Evolutionary conservation across 2,888 invertebrate genomes (phyloP), one percentile per base, ranked within the genome.

Genomic region (Luffia ferchaultella): DNA sequence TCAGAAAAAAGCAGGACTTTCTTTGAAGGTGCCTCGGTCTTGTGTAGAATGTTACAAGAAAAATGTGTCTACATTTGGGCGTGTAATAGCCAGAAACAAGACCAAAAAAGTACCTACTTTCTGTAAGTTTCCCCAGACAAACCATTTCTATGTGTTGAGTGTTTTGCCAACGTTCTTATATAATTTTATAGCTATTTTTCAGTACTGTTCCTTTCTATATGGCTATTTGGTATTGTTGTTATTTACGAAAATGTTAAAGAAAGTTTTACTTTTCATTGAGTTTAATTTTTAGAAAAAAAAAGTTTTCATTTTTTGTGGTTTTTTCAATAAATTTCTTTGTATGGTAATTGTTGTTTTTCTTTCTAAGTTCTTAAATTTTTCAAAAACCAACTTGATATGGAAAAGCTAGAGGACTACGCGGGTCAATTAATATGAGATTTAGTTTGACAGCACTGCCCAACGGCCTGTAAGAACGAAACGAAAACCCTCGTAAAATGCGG

Each of bases 81-180:
- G 56, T 51, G 50, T 40, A 56, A 19, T 56, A 18, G 58, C 60
- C 44, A 58, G 54, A 58, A 61, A 60, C 54, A 61, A 60, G 47
- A 56, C 58, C n/a, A 60, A 59, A 56, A 61, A 58, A 58, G 57
- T 58, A 42, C 45, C 51, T 52, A 61, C 58, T 48, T 60, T 55
- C 47, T 60, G 60, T 55, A 48, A 53, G 42, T 46, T 54, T 59
- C 56, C 51, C 48, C 49, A 51, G 56, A 58, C n/a, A 53, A 56
- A 52, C 55, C 52, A 45, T 52, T 54, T 57, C 50, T 55, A 18
- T 57, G 53, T 54, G 49, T 54, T 48, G 44, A 49, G 20, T 49
- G 44, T 41, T 30, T 30, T 30, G 30, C 30, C 30, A 30, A 30
- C 30, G 30, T 30, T 30, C 30, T 7, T 30, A 30, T 30, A 30